Percentiles rank a stretch among this genome's conserved stretches.
phyloP scores from a whole-genome alignment of 2,113 vertebrate genomes.

The Xerus inauris region DNA sequence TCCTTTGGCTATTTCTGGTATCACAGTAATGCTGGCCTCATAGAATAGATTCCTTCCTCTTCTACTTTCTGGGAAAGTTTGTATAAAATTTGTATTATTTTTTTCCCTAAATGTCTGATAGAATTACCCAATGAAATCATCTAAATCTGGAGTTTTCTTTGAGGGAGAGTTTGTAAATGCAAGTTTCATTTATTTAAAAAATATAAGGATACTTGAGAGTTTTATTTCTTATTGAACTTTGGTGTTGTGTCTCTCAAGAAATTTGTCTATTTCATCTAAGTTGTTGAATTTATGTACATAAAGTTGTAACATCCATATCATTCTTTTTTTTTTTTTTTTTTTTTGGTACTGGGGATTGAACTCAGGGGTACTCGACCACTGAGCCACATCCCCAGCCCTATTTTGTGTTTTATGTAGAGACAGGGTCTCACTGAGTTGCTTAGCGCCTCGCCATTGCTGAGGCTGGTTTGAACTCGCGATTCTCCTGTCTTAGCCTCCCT shows the following conservation, averaged over 20 bases:
- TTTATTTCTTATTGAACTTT: conserved; percentile 27
- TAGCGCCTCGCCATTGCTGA: no score
- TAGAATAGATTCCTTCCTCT: not conserved
- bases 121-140: not conserved
- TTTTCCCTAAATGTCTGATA: not conserved
- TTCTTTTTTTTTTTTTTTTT: no score
- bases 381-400: no score
- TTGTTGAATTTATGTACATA: not conserved
- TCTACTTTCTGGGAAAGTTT: conserved; percentile 8
- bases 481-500: no score
- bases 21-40: not conserved
- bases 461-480: no score
- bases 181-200: conserved; percentile 45
- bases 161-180: conserved; percentile 13
- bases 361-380: no score
- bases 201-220: not conserved
- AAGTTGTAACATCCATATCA: not conserved
- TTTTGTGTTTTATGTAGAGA: no score
- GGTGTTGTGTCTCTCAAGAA: not conserved
- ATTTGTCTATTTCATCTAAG: not conserved
- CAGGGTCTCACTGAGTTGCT: no score
- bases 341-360: no score
- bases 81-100: not conserved
- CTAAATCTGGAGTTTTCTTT: conserved; percentile 1
- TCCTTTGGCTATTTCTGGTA: not conserved